Evolutionary conservation across 2,113 vertebrate genomes (phyloP).

Genomic region (Pluvianellus socialis): DNA sequence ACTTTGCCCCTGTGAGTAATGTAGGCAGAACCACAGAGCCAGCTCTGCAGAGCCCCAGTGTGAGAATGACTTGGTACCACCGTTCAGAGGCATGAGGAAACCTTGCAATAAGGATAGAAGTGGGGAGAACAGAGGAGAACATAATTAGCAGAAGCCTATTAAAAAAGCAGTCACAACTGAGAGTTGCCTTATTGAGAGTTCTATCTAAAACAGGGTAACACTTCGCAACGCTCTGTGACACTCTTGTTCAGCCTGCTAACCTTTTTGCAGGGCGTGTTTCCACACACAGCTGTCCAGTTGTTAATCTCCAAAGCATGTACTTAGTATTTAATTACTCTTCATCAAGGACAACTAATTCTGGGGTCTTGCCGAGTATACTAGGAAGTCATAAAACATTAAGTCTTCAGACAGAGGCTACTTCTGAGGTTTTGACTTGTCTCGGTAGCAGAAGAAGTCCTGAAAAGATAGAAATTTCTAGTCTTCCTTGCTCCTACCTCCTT

Average conservation of each 20-base stretch:
- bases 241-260: neutral
- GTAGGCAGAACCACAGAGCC: neutral
- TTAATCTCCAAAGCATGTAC: neutral
- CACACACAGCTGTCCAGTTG: neutral
- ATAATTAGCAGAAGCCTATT: neutral
- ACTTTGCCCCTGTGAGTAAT: neutral
- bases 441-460: neutral
- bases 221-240: neutral
- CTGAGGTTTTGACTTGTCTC: neutral
- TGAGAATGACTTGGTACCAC: neutral
- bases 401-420: neutral
- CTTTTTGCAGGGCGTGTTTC: neutral
- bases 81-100: neutral
- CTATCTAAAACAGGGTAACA: neutral
- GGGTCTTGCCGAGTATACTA: neutral
- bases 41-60: neutral
- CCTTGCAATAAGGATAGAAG: neutral
- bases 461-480: neutral
- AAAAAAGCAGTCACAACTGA: neutral
- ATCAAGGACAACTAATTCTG: neutral
- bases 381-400: neutral
- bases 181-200: neutral
- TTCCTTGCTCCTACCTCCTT: neutral
- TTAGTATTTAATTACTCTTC: constrained; percentile 1
- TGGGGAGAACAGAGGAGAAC: neutral